These are phyloP conservation scores for Acrobasis suavella DNA, from an alignment of 2,888 invertebrate species.

Conservation along the genomic window DNA sequence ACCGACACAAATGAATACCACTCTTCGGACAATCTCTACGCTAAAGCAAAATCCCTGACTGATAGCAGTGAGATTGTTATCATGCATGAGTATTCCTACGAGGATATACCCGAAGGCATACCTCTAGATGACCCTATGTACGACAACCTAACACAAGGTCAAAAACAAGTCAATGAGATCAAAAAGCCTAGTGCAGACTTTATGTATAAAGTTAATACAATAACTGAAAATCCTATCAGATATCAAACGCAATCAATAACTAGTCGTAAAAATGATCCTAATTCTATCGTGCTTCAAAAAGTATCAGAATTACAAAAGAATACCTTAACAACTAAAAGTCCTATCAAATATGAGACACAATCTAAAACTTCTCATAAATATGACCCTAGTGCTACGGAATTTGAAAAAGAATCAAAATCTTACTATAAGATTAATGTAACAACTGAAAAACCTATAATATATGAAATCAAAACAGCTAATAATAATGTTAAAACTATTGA, in stretches of 20 bases:
- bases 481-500: background rate
- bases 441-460: conserved; percentile 17
- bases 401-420: no score
- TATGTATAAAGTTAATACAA: background rate
- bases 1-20: conserved; percentile 53
- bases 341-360: no score
- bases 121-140: conserved; percentile 70
- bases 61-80: conserved; percentile 62
- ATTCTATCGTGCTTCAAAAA: no score
- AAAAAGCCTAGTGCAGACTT: conserved; percentile 17
- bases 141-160: conserved; percentile 54
- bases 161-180: conserved; percentile 27
- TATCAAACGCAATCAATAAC: background rate
- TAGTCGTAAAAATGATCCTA: no score
- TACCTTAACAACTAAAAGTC: no score
- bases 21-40: conserved; percentile 62
- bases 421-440: background rate
- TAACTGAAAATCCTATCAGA: background rate
- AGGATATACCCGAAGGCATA: conserved; percentile 70
- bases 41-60: conserved; percentile 55
- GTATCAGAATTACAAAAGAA: no score
- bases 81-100: conserved; percentile 62
- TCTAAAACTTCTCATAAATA: no score
- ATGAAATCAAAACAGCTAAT: background rate
- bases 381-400: no score